phyloP scores from a whole-genome alignment of 2,797 vertebrate genomes.

The Leuciscus waleckii region DNA sequence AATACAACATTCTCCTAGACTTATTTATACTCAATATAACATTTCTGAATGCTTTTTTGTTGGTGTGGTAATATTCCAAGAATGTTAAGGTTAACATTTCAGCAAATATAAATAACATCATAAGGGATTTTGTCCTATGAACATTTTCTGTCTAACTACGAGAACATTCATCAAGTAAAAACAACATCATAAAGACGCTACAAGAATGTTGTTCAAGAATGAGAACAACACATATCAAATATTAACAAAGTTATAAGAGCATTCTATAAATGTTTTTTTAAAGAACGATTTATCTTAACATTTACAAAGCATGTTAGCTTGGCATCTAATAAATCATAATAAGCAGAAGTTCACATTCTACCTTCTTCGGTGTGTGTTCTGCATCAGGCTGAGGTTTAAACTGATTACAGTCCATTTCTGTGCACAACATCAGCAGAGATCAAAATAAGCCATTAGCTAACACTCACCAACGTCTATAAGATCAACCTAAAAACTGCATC shows the following conservation, averaged over 20 bases:
- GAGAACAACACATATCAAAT: too few relatives aligned
- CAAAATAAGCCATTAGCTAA: too few relatives aligned
- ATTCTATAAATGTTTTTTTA: too few relatives aligned
- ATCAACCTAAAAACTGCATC: too few relatives aligned
- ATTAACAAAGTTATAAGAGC: too few relatives aligned
- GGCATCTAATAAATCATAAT: neutral
- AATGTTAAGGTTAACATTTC: neutral
- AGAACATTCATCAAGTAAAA: neutral
- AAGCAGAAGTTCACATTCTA: neutral
- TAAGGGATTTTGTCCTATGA: neutral
- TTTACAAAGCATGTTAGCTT: neutral
- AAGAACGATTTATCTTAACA: neutral
- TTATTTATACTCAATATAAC: neutral
- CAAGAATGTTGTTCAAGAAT: too few relatives aligned
- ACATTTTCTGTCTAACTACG: neutral
- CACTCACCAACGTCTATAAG: too few relatives aligned
- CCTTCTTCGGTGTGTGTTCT: conserved; percentile 8
- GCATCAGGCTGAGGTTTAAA: conserved; percentile 2
- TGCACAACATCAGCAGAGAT: neutral
- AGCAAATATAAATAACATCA: neutral
- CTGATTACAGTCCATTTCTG: conserved; percentile 38
- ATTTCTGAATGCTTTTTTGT: neutral
- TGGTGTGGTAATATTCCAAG: neutral
- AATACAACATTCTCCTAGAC: neutral
- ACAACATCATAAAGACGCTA: too few relatives aligned